Evolutionary conservation across 2,113 vertebrate genomes (phyloP), one percentile per base, ranked within the genome.

Genomic region (Nyctibius bracteatus): DNA sequence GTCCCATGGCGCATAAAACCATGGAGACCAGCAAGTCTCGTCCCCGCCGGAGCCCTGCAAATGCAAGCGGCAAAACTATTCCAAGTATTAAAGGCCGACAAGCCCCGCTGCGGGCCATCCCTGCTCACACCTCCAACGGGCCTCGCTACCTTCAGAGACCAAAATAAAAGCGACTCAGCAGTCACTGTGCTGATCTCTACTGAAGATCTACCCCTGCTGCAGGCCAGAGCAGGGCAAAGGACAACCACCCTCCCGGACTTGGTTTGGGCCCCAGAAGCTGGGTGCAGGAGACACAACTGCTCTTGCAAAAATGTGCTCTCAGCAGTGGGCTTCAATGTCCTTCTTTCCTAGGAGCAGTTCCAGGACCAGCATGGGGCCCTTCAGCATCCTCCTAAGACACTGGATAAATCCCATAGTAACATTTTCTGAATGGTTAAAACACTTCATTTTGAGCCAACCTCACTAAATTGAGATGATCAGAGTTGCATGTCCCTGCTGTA

Each of bases 1-100:
- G 86, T 79, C 96, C 95, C 97, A 97, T 85, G 88, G 94, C 94
- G 96, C 94, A 96, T 95, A 96, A 97, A 97, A 93, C 87, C 90
- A 78, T 63, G 94, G 94, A 95, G 94, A 91, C 95, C 87, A 82
- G 84, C 72, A n/a, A 80, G 88, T 51, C 89, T 92, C 81, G 81
- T 87, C 80, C 78, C 68, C 24, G 58, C 46, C 52, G 10, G 61
- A 86, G 83, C 86, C 63, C 54, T 79, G 72, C 44, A 57, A 93
- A 87, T 5, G 24, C 82, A 63, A 57, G 78, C 13, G 0, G 71
- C 55, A 81, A 10, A 84, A 83, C 59, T 49, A 81, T 65, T 71
- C 73, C 74, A 74, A 80, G 73, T 14, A 75, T 46, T 51, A 70
- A 47, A 85, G 80, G 62, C 81, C 37, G 8, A 49, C 0, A 2